Conservation (phyloP, 1,140 invertebrate genomes). For the Metaphire vulgaris region DNA sequence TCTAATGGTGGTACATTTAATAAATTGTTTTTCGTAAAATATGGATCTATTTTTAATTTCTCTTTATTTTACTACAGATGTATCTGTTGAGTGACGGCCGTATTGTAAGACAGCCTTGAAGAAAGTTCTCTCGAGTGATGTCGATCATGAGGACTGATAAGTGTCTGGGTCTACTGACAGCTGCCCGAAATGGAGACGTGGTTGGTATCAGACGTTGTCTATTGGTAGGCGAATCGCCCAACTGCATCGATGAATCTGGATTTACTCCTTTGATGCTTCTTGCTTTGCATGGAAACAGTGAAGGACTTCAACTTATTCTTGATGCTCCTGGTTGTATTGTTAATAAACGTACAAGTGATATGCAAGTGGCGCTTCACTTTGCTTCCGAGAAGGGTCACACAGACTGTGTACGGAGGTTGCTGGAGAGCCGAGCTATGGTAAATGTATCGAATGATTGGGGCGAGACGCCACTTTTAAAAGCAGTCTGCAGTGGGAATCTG, state of each 20-base stretch:
- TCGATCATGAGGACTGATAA: too few relatives aligned
- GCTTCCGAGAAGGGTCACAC: slow-evolving; percentile 8
- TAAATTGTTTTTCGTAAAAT: too few relatives aligned
- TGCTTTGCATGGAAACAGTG: not conserved
- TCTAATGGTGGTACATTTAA: too few relatives aligned
- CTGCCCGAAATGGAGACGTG: not conserved
- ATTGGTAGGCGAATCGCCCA: not conserved
- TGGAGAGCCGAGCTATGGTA: slow-evolving; percentile 3
- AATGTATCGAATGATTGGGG: slow-evolving; percentile 16
- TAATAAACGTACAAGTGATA: not conserved
- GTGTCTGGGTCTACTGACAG: not conserved
- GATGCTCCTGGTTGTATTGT: not conserved
- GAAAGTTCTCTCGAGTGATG: too few relatives aligned
- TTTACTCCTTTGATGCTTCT: slow-evolving; percentile 1
- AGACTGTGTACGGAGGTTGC: not conserved
- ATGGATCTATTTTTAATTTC: too few relatives aligned
- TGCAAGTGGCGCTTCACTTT: slow-evolving; percentile 15
- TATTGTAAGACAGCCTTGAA: too few relatives aligned
- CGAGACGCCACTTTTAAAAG: slow-evolving; percentile 7
- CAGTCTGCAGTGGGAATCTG: not conserved
- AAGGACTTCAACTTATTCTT: not conserved
- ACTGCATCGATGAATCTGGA: slow-evolving; percentile 1
- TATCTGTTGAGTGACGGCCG: too few relatives aligned
- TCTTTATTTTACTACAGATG: too few relatives aligned
- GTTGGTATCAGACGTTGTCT: not conserved